Conservation (phyloP, 2,797 vertebrate genomes). For the Sebastes hubbsi region DNA sequence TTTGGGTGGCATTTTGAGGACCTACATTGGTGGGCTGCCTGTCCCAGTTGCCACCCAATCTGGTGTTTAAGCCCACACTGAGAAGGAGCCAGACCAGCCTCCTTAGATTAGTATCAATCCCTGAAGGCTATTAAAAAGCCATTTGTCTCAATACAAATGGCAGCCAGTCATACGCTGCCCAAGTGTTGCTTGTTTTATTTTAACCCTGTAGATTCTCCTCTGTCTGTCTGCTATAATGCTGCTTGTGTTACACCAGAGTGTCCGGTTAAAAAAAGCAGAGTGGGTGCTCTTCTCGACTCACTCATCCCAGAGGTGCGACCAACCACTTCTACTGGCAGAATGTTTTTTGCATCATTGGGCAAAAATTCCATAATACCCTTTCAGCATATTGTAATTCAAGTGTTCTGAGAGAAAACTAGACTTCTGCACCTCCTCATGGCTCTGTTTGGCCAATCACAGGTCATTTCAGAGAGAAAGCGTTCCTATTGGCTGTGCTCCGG, state of each 20-base stretch:
- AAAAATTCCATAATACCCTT: too few species aligned
- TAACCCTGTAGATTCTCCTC: conserved; percentile 63
- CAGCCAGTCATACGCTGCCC: conserved; percentile 67
- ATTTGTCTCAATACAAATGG: conserved; percentile 79
- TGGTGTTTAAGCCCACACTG: conserved; percentile 58
- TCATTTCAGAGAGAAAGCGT: too few species aligned
- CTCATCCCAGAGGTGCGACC: not conserved
- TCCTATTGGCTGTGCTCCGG: too few species aligned
- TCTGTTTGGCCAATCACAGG: too few species aligned
- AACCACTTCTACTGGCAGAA: not conserved
- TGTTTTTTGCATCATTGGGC: too few species aligned
- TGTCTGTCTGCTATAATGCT: conserved; percentile 4
- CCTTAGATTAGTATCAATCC: conserved; percentile 76
- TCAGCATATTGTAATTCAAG: too few species aligned
- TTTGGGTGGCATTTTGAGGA: conserved; percentile 29
- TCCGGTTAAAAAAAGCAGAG: not conserved
- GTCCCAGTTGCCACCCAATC: conserved; percentile 55
- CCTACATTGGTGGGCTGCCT: conserved; percentile 34
- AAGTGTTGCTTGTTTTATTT: conserved; percentile 73
- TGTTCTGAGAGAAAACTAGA: too few species aligned
- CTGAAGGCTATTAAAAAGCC: conserved; percentile 78
- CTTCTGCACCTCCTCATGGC: too few species aligned
- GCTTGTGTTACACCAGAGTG: conserved; percentile 27
- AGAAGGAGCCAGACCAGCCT: conserved; percentile 63
- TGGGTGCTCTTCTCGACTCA: not conserved